Evolutionary conservation across 2,113 vertebrate genomes (phyloP), one percentile per base, ranked within the genome.

Genomic region (Pomatorhinus ruficollis): DNA sequence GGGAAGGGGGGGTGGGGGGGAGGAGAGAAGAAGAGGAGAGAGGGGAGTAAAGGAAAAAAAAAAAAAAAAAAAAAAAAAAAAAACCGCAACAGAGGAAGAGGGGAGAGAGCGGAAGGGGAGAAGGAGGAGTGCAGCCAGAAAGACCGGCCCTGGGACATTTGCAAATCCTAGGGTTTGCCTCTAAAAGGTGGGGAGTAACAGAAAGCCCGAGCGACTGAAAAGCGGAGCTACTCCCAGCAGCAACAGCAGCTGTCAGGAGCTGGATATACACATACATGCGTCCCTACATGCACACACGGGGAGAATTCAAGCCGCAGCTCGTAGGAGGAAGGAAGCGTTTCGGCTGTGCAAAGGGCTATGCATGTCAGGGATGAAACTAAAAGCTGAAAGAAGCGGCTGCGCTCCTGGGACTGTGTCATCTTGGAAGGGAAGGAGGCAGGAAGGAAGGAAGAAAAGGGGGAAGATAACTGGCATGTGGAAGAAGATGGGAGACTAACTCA

Each of bases 381-480:
- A 93, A 83, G 31, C 76, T 19, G 95, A 91, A 84, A 83, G 60
- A 91, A 50, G 83, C 77, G 23, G 53, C 92, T 83, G 92, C 56
- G 71, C 96, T 78, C 90, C 82, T 8, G 64, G 63, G 79, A 89
- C 87, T 74, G 91, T 95, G 53, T 89, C 95, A 33, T 90, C 82
- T 54, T 56, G 87, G 81, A 88, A 95, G 65, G 74, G 68, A 85
- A 64, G 91, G 54, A 94, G 77, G 91, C 54, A 96, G 95, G 89
- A 76, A 91, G 68, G 68, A 80, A 94, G 87, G 85, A 92, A 95
- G 86, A 84, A 80, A 93, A 85, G 75, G 35, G 90, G 71, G 82
- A 93, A 95, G 85, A 91, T 59, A 87, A n/a, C 92, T 70, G 89
- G 71, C 87, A 8, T 90, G 91, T 86, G 87, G 74, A 93, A 93